Conservation (phyloP, 1,140 invertebrate genomes). For the Hydropsyche tenuis region DNA sequence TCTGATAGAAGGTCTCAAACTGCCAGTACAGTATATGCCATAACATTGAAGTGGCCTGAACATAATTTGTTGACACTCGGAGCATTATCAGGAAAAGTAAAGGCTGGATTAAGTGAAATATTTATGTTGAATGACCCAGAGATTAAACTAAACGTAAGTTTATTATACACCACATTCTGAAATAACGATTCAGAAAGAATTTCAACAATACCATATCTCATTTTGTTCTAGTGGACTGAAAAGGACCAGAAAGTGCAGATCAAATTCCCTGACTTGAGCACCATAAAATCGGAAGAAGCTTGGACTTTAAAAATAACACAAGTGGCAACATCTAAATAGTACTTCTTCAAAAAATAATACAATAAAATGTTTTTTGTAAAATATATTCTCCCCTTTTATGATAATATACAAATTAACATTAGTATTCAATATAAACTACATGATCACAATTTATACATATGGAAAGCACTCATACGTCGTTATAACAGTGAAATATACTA, state of each 20-base stretch:
- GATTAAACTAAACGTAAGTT: conserved; percentile 42
- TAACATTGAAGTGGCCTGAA: conserved; percentile 72
- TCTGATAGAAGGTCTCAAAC: neutral
- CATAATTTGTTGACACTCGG: conserved; percentile 62
- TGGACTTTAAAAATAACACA: conserved; percentile 53
- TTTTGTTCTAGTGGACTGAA: conserved; percentile 45
- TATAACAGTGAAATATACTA: too few species aligned
- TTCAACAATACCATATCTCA: neutral
- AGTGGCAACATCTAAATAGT: neutral
- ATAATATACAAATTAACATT: neutral
- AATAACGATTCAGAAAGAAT: neutral
- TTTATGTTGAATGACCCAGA: conserved; percentile 58
- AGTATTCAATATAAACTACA: neutral
- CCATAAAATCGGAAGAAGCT: conserved; percentile 51
- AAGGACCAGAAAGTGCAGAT: conserved; percentile 34
- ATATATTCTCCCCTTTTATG: conserved; percentile 4
- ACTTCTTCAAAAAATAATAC: too few species aligned
- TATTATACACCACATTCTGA: neutral
- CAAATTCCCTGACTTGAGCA: conserved; percentile 52
- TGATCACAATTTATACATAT: conserved; percentile 18
- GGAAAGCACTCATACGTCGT: neutral
- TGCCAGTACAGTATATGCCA: conserved; percentile 66
- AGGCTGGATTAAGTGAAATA: conserved; percentile 53
- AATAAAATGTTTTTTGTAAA: conserved; percentile 13
- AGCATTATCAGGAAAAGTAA: conserved; percentile 54